These are phyloP conservation scores for Odontothrips loti DNA, from an alignment of 2,888 invertebrate genomes.

Conservation along the genomic window DNA sequence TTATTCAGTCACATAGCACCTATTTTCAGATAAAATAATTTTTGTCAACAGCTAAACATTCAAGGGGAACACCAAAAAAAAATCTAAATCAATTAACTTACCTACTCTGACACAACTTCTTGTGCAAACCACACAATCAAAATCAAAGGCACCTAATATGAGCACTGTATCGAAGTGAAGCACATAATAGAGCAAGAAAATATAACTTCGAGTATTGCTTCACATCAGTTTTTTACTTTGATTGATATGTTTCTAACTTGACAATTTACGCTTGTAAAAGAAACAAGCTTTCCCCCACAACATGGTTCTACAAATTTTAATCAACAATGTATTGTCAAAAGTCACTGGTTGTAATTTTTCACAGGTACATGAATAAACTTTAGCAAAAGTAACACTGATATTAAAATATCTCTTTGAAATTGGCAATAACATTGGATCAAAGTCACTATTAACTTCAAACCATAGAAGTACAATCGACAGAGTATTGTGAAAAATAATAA, in stretches of 20 bases:
- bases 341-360: constrained; percentile 22
- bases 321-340: constrained; percentile 20
- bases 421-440: constrained; percentile 25
- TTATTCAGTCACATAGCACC: constrained; percentile 22
- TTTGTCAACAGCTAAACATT: background rate
- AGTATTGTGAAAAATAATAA: constrained; percentile 17
- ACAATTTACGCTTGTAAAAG: no score
- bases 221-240: no score
- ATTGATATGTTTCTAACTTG: no score
- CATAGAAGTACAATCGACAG: background rate
- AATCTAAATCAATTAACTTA: background rate
- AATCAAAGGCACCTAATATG: background rate
- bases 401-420: constrained; percentile 21
- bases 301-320: background rate
- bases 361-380: constrained; percentile 21
- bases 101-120: background rate
- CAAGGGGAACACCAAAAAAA: background rate
- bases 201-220: background rate
- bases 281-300: background rate
- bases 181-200: background rate
- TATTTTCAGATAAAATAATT: background rate
- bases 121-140: no score
- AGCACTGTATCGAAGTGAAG: background rate
- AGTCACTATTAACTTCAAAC: constrained; percentile 16
- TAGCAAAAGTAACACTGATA: constrained; percentile 24